phyloP scores from a whole-genome alignment of 2,113 vertebrate genomes.

The Pelobates fuscus region DNA sequence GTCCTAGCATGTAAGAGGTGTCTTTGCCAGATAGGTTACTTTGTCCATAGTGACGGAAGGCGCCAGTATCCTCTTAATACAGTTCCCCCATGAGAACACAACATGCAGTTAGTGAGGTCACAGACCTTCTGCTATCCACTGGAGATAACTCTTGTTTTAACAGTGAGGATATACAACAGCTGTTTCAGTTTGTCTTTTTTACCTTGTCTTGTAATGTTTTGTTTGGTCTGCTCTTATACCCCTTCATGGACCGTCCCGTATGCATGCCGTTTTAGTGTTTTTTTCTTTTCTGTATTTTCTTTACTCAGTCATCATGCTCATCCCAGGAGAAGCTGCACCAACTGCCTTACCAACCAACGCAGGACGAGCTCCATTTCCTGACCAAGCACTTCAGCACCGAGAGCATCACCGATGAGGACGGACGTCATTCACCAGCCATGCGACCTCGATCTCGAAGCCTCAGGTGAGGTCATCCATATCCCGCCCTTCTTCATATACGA shows the following conservation, averaged over 20 bases:
- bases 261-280: slow-evolving; percentile 65
- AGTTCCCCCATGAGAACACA: too few species aligned
- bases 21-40: too few species aligned
- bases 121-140: too few species aligned
- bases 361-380: slow-evolving; percentile 96
- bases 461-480: slow-evolving; percentile 73
- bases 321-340: slow-evolving; percentile 99
- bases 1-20: too few species aligned
- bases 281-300: slow-evolving; percentile 67
- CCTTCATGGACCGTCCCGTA: slow-evolving; percentile 58
- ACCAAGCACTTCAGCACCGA: slow-evolving; percentile 98
- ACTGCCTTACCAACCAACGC: slow-evolving; percentile 95
- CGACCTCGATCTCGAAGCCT: slow-evolving; percentile 93
- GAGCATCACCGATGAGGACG: slow-evolving; percentile 93
- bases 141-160: too few species aligned
- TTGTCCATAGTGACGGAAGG: too few species aligned
- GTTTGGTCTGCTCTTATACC: slow-evolving; percentile 46
- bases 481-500: background rate
- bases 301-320: slow-evolving; percentile 97
- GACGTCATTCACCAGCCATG: slow-evolving; percentile 87
- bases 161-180: too few species aligned
- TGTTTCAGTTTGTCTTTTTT: background rate
- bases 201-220: slow-evolving; percentile 51
- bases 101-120: too few species aligned
- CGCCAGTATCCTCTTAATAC: too few species aligned